These are phyloP conservation scores for Haemorhous mexicanus DNA, from an alignment of 2,113 vertebrate genomes.

Conservation along the genomic window DNA sequence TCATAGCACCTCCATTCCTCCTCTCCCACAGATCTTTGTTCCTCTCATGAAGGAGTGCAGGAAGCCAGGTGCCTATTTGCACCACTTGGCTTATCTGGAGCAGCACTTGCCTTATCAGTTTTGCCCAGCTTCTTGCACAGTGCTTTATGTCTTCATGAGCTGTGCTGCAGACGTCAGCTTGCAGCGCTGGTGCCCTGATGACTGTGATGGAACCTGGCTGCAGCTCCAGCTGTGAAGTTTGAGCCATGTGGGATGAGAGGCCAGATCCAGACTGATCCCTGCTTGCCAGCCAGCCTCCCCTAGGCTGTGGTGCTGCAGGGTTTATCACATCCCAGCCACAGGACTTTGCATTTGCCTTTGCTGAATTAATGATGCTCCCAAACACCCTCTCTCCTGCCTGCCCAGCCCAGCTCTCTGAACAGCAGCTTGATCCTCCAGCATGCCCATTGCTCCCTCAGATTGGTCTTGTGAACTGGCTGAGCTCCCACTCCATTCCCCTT, in stretches of 20 bases:
- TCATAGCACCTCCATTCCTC: not conserved
- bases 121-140: not conserved
- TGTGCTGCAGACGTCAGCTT: not conserved
- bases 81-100: not conserved
- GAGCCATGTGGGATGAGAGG: not conserved
- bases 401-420: not conserved
- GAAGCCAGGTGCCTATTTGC: not conserved
- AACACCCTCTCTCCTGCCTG: not conserved
- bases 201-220: not conserved
- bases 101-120: not conserved
- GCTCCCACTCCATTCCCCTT: not conserved
- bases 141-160: not conserved
- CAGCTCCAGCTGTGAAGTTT: not conserved
- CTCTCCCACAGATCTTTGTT: rapidly evolving
- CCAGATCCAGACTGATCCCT: not conserved
- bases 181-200: not conserved
- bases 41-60: not conserved
- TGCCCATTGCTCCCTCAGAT: not conserved
- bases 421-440: not conserved
- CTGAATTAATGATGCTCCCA: not conserved
- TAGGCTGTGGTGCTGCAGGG: not conserved
- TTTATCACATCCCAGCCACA: not conserved
- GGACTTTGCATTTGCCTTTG: not conserved
- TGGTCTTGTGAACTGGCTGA: not conserved
- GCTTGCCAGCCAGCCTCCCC: not conserved